Percentiles rank a stretch among this genome's conserved stretches.
phyloP scores from a whole-genome alignment of 2,797 vertebrate genomes.

The Ataeniobius toweri region DNA sequence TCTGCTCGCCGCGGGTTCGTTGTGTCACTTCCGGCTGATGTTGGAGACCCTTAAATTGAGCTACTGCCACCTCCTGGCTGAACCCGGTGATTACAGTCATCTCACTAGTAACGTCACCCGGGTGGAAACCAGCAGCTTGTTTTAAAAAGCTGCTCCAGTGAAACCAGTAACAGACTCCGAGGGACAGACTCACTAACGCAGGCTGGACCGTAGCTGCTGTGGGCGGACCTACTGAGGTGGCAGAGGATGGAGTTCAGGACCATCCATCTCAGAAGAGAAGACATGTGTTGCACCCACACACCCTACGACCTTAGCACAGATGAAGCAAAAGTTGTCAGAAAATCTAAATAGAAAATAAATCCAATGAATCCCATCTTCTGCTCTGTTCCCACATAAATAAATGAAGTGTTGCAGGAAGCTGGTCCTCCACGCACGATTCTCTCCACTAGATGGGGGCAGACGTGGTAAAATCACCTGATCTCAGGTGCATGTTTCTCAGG shows the following conservation, averaged over 20 bases:
- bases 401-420: not conserved
- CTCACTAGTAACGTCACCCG: not conserved
- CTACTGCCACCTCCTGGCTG: not conserved
- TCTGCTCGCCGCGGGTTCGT: slow-evolving; percentile 1
- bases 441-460: not conserved
- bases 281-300: no score
- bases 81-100: not conserved
- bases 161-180: no score
- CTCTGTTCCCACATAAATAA: not conserved
- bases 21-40: slow-evolving; percentile 53
- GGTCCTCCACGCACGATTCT: not conserved
- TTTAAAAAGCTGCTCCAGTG: no score
- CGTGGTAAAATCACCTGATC: no score
- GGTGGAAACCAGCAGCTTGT: not conserved
- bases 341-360: not conserved
- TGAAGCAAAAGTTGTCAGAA: no score
- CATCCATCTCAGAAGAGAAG: no score
- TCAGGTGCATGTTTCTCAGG: no score
- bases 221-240: no score
- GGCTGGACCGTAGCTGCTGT: no score
- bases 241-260: no score
- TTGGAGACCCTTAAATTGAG: not conserved
- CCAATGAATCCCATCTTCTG: not conserved
- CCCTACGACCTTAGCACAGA: no score
- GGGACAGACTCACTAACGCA: no score